phyloP scores from a whole-genome alignment of 2,113 vertebrate species.

The Leptosomus discolor region DNA sequence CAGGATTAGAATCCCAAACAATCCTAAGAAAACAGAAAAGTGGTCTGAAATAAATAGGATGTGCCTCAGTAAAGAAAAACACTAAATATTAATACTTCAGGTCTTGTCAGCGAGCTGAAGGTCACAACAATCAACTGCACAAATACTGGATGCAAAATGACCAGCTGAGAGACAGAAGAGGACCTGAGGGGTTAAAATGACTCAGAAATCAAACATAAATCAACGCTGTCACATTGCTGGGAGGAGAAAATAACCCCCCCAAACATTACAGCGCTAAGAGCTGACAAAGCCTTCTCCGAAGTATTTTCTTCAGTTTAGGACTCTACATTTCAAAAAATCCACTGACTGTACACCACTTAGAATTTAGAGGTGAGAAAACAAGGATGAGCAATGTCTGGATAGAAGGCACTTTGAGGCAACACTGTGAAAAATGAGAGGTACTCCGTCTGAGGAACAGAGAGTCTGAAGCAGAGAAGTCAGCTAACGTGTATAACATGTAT shows the following conservation, averaged over 20 bases:
- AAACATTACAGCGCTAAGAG: background rate
- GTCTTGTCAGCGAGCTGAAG: background rate
- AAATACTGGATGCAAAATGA: slow-evolving; percentile 10
- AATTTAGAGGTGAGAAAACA: background rate
- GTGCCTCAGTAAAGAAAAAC: background rate
- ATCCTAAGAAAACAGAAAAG: background rate
- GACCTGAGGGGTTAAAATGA: background rate
- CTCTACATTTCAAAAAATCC: background rate
- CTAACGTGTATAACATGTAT: background rate
- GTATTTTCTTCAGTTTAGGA: background rate
- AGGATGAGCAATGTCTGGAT: background rate
- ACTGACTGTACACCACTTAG: background rate
- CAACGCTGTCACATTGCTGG: background rate
- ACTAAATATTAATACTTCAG: background rate
- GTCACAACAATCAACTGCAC: background rate
- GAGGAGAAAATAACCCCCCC: background rate
- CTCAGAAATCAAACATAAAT: background rate
- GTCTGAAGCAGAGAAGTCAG: background rate
- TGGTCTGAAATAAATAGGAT: background rate
- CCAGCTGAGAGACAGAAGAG: background rate
- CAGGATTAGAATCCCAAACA: background rate
- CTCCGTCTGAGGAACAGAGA: background rate
- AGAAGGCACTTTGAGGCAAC: background rate
- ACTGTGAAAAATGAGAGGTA: background rate
- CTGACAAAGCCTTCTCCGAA: background rate